Evolutionary conservation across 1,140 invertebrate genomes (phyloP).

Genomic region (Belonocnema kinseyi): DNA sequence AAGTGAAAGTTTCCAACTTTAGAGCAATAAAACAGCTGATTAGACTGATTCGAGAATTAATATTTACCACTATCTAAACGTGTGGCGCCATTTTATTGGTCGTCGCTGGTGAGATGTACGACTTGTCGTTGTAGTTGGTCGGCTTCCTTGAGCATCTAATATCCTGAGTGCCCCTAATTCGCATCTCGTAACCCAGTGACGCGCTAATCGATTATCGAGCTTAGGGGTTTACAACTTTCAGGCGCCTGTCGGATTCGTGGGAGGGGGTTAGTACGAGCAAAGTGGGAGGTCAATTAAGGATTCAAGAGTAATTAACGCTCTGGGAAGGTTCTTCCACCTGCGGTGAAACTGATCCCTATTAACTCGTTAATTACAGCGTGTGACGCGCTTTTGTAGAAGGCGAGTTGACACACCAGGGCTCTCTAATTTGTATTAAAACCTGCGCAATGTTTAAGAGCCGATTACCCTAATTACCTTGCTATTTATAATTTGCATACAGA

Average conservation of each 20-base stretch:
- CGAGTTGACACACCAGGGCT: not conserved
- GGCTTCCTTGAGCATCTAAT: slow-evolving; percentile 62
- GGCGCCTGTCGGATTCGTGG: slow-evolving; percentile 47
- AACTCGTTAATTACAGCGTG: slow-evolving; percentile 35
- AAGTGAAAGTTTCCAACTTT: not conserved
- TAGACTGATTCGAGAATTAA: slow-evolving; percentile 42
- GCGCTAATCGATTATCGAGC: slow-evolving; percentile 66
- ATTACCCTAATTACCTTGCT: not conserved
- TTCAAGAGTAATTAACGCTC: slow-evolving; percentile 59
- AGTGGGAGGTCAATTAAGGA: slow-evolving; percentile 59
- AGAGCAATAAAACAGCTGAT: slow-evolving; percentile 42
- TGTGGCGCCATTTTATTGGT: slow-evolving; percentile 52
- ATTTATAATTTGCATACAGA: not conserved
- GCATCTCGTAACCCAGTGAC: slow-evolving; percentile 60
- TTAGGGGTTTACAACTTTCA: slow-evolving; percentile 54
- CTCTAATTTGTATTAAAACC: not conserved
- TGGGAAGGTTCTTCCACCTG: slow-evolving; percentile 48
- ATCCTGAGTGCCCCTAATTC: slow-evolving; percentile 72
- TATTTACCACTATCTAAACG: slow-evolving; percentile 55
- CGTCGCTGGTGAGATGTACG: slow-evolving; percentile 51
- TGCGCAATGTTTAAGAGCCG: not conserved
- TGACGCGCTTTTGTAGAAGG: not conserved
- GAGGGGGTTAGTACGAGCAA: slow-evolving; percentile 47
- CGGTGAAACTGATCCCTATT: slow-evolving; percentile 48
- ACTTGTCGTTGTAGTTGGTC: slow-evolving; percentile 56